Conservation (phyloP, 2,888 invertebrate genomes). For the Hyppa rectilinea region DNA sequence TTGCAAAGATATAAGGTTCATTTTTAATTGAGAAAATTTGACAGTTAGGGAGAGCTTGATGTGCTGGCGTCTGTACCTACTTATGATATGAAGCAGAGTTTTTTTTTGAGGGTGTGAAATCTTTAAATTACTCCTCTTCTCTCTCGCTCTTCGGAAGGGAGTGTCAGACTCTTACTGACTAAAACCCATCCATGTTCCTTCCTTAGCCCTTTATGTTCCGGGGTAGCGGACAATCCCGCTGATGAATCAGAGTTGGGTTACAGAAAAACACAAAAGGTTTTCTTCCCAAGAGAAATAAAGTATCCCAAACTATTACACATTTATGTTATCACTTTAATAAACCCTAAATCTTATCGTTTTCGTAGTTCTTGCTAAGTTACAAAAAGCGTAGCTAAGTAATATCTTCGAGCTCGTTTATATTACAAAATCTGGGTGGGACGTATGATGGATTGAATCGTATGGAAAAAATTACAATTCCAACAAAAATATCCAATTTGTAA, state of each 20-base stretch:
- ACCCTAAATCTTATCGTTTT: slow-evolving; percentile 6
- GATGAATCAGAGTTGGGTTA: neutral
- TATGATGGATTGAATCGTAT: slow-evolving; percentile 50
- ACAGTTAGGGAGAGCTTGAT: too few species aligned
- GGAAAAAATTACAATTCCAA: slow-evolving; percentile 32
- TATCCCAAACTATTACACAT: neutral
- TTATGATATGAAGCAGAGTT: too few species aligned
- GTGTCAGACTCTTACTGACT: too few species aligned
- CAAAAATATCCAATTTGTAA: slow-evolving; percentile 40
- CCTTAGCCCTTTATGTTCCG: too few species aligned
- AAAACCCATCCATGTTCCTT: too few species aligned
- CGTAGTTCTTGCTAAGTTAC: slow-evolving; percentile 11
- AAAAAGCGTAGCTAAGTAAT: slow-evolving; percentile 11
- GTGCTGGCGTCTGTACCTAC: too few species aligned
- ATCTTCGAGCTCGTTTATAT: slow-evolving; percentile 9
- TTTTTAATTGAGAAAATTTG: too few species aligned
- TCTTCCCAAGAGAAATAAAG: neutral
- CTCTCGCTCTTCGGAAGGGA: too few species aligned
- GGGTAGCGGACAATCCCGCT: too few species aligned
- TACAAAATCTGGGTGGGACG: slow-evolving; percentile 33
- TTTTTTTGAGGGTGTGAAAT: too few species aligned
- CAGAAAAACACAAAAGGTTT: neutral
- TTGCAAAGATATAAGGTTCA: too few species aligned
- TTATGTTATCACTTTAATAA: slow-evolving; percentile 1
- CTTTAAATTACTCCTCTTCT: too few species aligned